These are phyloP conservation scores for Melanotaenia duboulayi DNA, from an alignment of 2,113 vertebrate genomes.

Conservation along the genomic window DNA sequence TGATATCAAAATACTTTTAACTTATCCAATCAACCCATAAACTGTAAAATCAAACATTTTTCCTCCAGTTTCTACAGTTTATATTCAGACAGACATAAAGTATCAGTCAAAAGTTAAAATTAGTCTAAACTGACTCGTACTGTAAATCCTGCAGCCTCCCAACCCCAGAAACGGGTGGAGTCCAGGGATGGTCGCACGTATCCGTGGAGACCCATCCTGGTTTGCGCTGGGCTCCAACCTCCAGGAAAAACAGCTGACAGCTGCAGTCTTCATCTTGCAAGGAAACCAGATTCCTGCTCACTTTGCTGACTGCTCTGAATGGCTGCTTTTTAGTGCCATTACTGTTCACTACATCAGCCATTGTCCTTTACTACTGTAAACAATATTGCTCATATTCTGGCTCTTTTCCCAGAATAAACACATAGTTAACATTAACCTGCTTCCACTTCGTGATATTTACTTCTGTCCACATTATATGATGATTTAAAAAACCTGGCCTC, in stretches of 20 bases:
- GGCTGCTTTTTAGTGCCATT: background rate
- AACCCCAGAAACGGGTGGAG: background rate
- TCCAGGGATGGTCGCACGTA: background rate
- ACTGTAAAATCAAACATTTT: too few relatives aligned
- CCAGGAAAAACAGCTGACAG: background rate
- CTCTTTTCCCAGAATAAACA: too few relatives aligned
- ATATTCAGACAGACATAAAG: too few relatives aligned
- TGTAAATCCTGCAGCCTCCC: too few relatives aligned
- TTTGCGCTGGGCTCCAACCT: too few relatives aligned
- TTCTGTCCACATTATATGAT: background rate
- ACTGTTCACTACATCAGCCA: background rate
- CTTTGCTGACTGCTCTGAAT: background rate
- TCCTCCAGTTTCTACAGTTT: too few relatives aligned
- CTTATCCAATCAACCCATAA: background rate
- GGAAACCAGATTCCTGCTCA: background rate
- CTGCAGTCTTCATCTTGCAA: constrained; percentile 1
- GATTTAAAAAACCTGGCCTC: background rate
- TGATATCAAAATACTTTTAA: background rate
- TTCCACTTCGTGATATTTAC: background rate
- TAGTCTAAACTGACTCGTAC: too few relatives aligned
- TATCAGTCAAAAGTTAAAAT: too few relatives aligned
- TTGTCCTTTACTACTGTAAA: background rate
- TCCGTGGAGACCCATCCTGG: background rate
- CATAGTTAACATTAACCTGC: background rate
- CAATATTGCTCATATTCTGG: background rate